A percentile compares a stretch with the other conserved stretches of the same genome.
Conservation (phyloP, 2,888 invertebrate genomes). For the Tipula confusa region DNA sequence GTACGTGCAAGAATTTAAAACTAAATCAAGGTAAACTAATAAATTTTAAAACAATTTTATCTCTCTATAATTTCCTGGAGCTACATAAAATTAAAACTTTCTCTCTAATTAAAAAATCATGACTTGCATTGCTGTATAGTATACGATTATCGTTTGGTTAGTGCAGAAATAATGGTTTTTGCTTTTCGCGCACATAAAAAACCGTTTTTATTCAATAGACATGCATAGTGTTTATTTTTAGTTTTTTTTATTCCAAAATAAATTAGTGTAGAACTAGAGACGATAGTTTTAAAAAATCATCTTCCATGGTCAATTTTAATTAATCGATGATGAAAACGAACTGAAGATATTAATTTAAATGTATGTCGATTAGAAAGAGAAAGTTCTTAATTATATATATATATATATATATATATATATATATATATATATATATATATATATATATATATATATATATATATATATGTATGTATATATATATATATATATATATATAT, state of each 20-base stretch:
- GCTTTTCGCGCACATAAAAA: background rate
- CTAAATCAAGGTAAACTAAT: too few relatives aligned
- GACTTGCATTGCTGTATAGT: background rate
- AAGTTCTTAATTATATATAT: background rate
- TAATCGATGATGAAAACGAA: background rate
- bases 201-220: background rate
- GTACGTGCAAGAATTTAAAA: too few relatives aligned
- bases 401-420: too few relatives aligned
- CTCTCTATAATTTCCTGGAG: background rate
- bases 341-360: background rate
- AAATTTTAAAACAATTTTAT: too few relatives aligned
- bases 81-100: background rate
- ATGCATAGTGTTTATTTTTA: background rate
- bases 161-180: background rate
- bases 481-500: too few relatives aligned
- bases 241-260: background rate
- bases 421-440: too few relatives aligned
- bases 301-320: background rate
- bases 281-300: background rate
- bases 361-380: conserved; percentile 3
- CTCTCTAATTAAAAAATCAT: background rate
- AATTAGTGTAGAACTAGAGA: background rate
- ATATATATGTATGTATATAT: too few relatives aligned
- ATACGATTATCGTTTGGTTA: background rate
- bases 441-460: too few relatives aligned